Evolutionary conservation across 2,113 vertebrate genomes (phyloP), one percentile per base, ranked within the genome.

Genomic region (Tamias sibiricus): DNA sequence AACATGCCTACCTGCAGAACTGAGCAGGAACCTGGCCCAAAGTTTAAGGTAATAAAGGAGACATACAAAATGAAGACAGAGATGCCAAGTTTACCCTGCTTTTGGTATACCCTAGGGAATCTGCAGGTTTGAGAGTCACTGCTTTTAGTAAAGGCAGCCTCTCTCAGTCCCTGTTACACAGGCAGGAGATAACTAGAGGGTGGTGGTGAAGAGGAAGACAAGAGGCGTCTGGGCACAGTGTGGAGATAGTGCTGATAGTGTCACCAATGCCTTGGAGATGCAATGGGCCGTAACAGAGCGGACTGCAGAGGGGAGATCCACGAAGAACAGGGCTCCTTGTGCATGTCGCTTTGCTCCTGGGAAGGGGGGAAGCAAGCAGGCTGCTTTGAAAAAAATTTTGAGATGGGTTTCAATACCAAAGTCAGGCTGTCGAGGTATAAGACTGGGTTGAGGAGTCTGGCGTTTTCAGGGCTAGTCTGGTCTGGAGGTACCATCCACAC

Each of bases 231-330:
- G 22, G 26, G 52, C 44, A 0, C 20, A 28, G 26, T 17, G 28
- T 40, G 22, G 52, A 59, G 42, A 14, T 22, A 19, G 62, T 64
- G 64, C 28, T 2, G 28, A 42, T 6, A 2, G 49, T 30, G 13
- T 66, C 1, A 4, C 22, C 4, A 6, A 3, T 0, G 0, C n/a
- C 10, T 1, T n/a, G 62, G 8, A 52, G 7, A 2, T 42, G 24
- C 4, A 1, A n/a, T 2, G 30, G 72, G 59, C 72, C 28, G 8
- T 6, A 47, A 20, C 10, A 6, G 87, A 20, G 52, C 13, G 52
- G 28, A 32, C 10, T 12, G 37, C 40, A 4, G 47, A 1, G 49
- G 0, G 68, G 30, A 35, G 24, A 6, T 2, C 57, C n/a, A 47
- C 6, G 32, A 54, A 35, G n/a, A 64, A 19, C 5, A 4, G 37